Evolutionary conservation across 2,797 vertebrate species (phyloP), one percentile per base, ranked within the genome.

Genomic region (Smutsia temminckii): DNA sequence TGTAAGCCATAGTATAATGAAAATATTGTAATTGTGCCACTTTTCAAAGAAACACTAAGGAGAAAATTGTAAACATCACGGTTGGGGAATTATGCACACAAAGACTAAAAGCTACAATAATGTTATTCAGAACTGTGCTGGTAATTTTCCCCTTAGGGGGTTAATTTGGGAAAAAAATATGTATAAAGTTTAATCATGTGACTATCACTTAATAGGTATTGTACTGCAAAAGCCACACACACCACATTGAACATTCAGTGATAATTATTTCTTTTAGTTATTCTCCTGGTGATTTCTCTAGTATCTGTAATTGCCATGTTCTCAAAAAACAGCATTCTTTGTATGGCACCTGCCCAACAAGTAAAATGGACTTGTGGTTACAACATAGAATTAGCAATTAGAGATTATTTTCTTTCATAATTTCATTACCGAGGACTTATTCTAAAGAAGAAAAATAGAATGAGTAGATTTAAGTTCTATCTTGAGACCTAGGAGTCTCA

Each of bases 61-160:
- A 85, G 63, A 89, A 97, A 95, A 97, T 92, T 97, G 85, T 93
- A 96, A 93, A 86, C 96, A 96, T 93, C 84, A 53, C 80, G 89
- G 63, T 94, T 91, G 21, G 95, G 91, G 78, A 96, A 97, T 95
- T 97, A 95, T 66, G 68, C 69, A 93, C 61, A 94, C 72, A 94
- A 97, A 97, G 89, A 97, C 97, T 97, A 98, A 97, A 84, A 96
- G 91, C 84, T 95, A 93, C 93, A 98, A 97, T 97, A 95, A 97
- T 77, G 77, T 90, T 95, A 97, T 94, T 98, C 95, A 97, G 91
- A 96, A 95, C 79, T 83, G 23, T 86, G 84, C 80, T 95, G 64
- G 87, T 97, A 97, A 97, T 97, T 95, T 97, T 16, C 49, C 80
- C 94, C 80, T 80, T 95, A 83, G 95, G 85, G 94, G 97, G 95